Conservation (phyloP, 92 coral and sea anemone species). For the Paragorgia papillata region DNA sequence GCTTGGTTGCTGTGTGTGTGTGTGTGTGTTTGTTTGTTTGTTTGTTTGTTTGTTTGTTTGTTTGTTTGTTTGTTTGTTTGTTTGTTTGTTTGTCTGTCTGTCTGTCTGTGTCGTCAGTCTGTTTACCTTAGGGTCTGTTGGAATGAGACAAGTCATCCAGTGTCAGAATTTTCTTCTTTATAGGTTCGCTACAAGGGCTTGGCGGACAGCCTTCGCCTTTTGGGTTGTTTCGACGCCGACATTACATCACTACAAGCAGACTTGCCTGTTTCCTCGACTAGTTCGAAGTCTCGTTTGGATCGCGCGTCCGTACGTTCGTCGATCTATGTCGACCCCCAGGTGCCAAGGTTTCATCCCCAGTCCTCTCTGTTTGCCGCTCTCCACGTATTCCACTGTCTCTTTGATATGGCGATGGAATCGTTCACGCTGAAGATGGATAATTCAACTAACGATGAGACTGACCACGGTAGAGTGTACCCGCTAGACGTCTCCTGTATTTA, state of each 20-base stretch:
- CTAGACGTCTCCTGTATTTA: slow-evolving; percentile 71
- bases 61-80: too few species aligned
- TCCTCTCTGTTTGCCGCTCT: slow-evolving; percentile 78
- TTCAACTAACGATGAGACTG: slow-evolving; percentile 17
- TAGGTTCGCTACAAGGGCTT: slow-evolving; percentile 93
- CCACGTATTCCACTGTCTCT: slow-evolving; percentile 82
- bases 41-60: too few species aligned
- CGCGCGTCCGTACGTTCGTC: slow-evolving; percentile 56
- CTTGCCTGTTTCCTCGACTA: slow-evolving; percentile 53
- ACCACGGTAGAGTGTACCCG: slow-evolving; percentile 31
- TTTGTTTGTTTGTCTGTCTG: too few species aligned
- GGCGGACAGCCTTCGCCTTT: slow-evolving; percentile 86
- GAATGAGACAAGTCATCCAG: too few species aligned
- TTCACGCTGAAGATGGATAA: slow-evolving; percentile 65
- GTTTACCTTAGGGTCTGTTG: too few species aligned
- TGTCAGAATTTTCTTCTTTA: too few species aligned
- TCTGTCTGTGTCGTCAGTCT: too few species aligned
- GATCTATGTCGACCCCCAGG: slow-evolving; percentile 50
- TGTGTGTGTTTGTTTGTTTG: too few species aligned
- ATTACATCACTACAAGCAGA: slow-evolving; percentile 55
- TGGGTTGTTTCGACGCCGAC: slow-evolving; percentile 81
- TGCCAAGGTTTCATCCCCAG: slow-evolving; percentile 58
- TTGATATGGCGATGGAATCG: slow-evolving; percentile 96
- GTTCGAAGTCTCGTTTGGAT: slow-evolving; percentile 51
- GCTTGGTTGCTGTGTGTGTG: too few species aligned